Evolutionary conservation across 2,888 invertebrate species (phyloP).

Genomic region (Campoplex nolae): DNA sequence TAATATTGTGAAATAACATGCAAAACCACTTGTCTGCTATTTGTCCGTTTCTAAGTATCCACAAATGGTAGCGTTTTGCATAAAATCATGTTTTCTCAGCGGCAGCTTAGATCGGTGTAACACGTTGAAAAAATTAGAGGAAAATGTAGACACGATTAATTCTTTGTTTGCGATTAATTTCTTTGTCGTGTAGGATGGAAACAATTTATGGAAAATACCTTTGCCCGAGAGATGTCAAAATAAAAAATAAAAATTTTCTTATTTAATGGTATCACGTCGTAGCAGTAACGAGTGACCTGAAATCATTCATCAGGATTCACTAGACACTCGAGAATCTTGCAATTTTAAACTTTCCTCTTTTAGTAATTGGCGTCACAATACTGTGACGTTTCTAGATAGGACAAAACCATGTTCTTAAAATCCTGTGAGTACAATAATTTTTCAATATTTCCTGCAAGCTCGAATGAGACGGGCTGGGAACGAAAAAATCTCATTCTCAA

Average conservation of each 20-base stretch:
- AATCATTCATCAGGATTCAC: too few relatives aligned
- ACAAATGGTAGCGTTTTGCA: neutral
- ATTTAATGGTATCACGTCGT: too few relatives aligned
- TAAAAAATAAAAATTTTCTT: neutral
- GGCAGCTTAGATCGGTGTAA: neutral
- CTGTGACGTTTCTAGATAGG: neutral
- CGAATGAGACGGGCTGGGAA: conserved; percentile 14
- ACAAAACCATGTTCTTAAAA: conserved; percentile 35
- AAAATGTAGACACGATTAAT: neutral
- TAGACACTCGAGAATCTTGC: too few relatives aligned
- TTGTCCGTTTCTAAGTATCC: neutral
- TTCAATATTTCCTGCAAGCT: conserved; percentile 18
- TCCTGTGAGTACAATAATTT: conserved; percentile 3
- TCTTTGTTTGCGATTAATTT: neutral
- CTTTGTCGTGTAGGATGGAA: neutral
- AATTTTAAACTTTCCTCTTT: too few relatives aligned
- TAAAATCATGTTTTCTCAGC: neutral
- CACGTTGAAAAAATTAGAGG: neutral
- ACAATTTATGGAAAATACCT: neutral
- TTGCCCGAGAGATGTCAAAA: neutral
- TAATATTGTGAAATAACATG: neutral
- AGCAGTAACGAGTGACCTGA: too few relatives aligned
- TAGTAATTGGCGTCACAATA: neutral
- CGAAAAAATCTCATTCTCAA: conserved; percentile 39
- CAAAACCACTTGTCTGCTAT: neutral